Evolutionary conservation across 2,113 vertebrate species (phyloP).

Genomic region (Thymallus thymallus): DNA sequence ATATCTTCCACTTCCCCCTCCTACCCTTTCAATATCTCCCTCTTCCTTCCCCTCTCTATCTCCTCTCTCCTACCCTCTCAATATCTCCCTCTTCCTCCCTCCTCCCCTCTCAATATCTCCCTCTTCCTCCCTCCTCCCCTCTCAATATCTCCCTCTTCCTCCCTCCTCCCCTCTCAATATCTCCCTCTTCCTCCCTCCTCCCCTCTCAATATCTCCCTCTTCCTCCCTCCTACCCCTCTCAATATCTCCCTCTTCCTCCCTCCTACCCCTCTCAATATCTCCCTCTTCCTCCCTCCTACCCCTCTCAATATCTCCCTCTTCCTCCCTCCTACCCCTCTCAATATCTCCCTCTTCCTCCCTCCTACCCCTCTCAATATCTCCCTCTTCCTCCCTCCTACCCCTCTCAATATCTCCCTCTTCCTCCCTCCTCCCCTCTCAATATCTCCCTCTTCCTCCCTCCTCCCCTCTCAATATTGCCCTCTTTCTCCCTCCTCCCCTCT

Average conservation of each 20-base stretch:
- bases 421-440: too few relatives aligned
- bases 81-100: too few relatives aligned
- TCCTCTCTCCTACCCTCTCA: constrained; percentile 41
- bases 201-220: not conserved
- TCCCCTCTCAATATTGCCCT: not conserved
- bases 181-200: not conserved
- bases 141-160: too few relatives aligned
- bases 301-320: too few relatives aligned
- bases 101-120: constrained; percentile 50
- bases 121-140: not conserved
- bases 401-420: not conserved
- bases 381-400: not conserved
- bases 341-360: constrained; percentile 5
- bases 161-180: constrained; percentile 42
- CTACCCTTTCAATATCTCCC: constrained; percentile 44
- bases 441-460: not conserved
- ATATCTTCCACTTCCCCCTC: not conserved
- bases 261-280: not conserved
- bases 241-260: not conserved
- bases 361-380: too few relatives aligned
- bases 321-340: not conserved
- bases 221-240: too few relatives aligned
- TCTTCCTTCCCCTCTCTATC: not conserved
- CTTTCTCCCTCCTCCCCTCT: not conserved
- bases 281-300: too few relatives aligned